Percentiles rank a stretch among this genome's conserved stretches.
Conservation (phyloP, 2,113 vertebrate species). For the Malaclemys terrapin region DNA sequence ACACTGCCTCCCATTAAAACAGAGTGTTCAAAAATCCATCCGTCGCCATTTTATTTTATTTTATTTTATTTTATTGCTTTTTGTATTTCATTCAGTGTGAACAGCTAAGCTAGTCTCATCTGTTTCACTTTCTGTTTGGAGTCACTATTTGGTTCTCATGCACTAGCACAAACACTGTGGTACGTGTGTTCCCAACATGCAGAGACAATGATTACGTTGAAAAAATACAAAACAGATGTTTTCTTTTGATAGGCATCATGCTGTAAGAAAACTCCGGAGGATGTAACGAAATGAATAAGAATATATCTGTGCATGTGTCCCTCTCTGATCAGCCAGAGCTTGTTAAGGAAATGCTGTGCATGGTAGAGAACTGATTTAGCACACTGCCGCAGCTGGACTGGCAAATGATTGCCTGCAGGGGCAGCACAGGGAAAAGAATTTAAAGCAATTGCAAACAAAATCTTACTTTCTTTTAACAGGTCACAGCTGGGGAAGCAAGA, state of each 20-base stretch:
- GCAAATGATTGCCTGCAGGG: conserved; percentile 49
- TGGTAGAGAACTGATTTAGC: not conserved
- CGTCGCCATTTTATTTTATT: not conserved
- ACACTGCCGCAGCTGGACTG: conserved; percentile 24
- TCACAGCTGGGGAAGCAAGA: conserved; percentile 26
- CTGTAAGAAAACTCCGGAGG: conserved; percentile 45
- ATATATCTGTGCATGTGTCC: not conserved
- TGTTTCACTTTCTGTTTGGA: not conserved
- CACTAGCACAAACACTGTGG: fast-evolving
- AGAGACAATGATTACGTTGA: not conserved
- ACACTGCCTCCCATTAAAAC: not conserved
- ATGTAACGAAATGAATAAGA: conserved; percentile 7
- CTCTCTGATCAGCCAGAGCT: not conserved
- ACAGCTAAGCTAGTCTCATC: not conserved
- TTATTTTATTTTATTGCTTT: not conserved
- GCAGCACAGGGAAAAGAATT: conserved; percentile 46
- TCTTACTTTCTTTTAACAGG: conserved; percentile 10
- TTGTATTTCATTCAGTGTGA: not conserved
- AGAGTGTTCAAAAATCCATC: not conserved
- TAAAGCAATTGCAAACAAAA: conserved; percentile 56
- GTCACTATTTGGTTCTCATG: not conserved
- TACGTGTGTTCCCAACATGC: conserved; percentile 1
- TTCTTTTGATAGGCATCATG: conserved; percentile 67
- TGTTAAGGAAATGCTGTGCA: not conserved
- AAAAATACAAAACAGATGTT: conserved; percentile 70